These are phyloP conservation scores for Thalassoma bifasciatum DNA, from an alignment of 2,113 vertebrate species.

Conservation along the genomic window DNA sequence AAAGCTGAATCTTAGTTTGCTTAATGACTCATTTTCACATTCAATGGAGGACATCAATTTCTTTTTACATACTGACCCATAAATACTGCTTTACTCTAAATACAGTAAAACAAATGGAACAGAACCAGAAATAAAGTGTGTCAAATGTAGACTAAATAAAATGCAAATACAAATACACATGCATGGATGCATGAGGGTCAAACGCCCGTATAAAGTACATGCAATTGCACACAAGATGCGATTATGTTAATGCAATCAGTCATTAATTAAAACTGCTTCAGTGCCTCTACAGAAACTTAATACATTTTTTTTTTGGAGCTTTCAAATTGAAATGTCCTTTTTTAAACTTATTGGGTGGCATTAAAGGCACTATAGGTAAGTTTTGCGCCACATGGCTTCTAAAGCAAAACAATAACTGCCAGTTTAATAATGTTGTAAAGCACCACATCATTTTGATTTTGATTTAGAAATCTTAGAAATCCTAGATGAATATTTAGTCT, in stretches of 20 bases:
- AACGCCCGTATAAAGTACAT: conserved; percentile 29
- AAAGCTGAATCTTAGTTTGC: background rate
- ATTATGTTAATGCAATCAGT: conserved; percentile 42
- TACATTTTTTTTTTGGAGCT: background rate
- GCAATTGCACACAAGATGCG: conserved; percentile 39
- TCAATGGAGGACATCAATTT: background rate
- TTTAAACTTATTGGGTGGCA: too few relatives aligned
- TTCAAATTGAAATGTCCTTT: background rate
- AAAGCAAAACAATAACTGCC: too few relatives aligned
- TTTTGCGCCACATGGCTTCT: background rate
- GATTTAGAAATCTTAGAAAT: too few relatives aligned
- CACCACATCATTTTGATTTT: too few relatives aligned
- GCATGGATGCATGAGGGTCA: conserved; percentile 38
- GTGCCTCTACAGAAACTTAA: background rate
- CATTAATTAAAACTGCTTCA: conserved; percentile 37
- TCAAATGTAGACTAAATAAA: conserved; percentile 10
- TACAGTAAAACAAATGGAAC: background rate
- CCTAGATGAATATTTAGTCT: too few relatives aligned
- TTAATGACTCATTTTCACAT: background rate
- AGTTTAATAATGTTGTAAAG: too few relatives aligned
- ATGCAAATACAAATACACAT: conserved; percentile 10
- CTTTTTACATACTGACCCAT: background rate
- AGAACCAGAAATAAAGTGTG: background rate
- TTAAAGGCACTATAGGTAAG: too few relatives aligned
- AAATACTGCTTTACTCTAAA: background rate